These are phyloP conservation scores for Eretmocerus hayati DNA, from an alignment of 2,888 invertebrate genomes.

Conservation along the genomic window DNA sequence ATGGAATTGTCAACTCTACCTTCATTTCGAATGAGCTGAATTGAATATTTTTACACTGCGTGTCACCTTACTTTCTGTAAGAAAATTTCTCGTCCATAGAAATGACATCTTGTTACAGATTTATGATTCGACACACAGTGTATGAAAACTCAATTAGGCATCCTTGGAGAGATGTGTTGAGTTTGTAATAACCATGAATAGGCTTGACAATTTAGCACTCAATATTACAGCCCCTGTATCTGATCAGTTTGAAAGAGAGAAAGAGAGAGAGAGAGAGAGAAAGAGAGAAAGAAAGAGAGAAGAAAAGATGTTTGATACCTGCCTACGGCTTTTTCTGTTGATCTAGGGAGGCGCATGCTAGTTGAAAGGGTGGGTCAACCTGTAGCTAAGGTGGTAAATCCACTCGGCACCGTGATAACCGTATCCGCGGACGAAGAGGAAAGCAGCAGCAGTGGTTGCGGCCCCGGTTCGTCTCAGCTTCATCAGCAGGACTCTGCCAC, in stretches of 20 bases:
- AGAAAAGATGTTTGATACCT: conserved; percentile 49
- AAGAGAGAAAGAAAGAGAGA: conserved; percentile 24
- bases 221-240: too few relatives aligned
- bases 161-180: too few relatives aligned
- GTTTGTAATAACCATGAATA: too few relatives aligned
- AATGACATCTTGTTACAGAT: too few relatives aligned
- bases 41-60: too few relatives aligned
- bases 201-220: too few relatives aligned
- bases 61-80: too few relatives aligned
- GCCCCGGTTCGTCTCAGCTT: conserved; percentile 23
- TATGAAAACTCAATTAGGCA: too few relatives aligned
- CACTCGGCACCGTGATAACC: conserved; percentile 65
- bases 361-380: conserved; percentile 49
- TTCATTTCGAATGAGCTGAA: too few relatives aligned
- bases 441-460: conserved; percentile 26
- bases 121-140: too few relatives aligned
- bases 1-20: too few relatives aligned
- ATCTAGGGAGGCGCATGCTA: conserved; percentile 56
- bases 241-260: not conserved
- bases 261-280: not conserved
- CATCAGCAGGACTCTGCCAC: conserved; percentile 30
- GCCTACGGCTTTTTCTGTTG: conserved; percentile 81
- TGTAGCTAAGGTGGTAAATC: conserved; percentile 68
- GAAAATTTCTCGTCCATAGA: too few relatives aligned
- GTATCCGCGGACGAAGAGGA: conserved; percentile 45